These are phyloP conservation scores for Hemicrepidius hirtus DNA, from an alignment of 2,888 invertebrate species.

Conservation along the genomic window DNA sequence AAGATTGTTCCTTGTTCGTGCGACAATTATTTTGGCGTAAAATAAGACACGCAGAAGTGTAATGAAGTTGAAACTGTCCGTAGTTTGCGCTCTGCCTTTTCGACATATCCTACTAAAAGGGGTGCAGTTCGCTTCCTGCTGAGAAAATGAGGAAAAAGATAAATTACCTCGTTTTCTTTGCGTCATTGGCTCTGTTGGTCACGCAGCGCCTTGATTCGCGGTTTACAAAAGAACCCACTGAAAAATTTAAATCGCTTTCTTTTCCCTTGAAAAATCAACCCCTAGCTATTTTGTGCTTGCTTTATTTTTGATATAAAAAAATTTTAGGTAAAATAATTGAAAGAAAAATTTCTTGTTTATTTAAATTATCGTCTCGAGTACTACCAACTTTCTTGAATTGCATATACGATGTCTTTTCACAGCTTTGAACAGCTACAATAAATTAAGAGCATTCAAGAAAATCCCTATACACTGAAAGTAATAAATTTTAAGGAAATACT, in stretches of 20 bases:
- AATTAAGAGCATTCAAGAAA: not conserved
- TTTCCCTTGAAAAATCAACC: no score
- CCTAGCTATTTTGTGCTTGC: no score
- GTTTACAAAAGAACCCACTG: constrained; percentile 11
- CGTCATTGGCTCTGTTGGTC: constrained; percentile 37
- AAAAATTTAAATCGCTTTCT: not conserved
- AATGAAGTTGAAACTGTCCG: constrained; percentile 47
- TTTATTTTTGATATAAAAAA: no score
- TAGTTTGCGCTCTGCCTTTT: constrained; percentile 35
- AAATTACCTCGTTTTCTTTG: constrained; percentile 43
- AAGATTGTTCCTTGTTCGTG: not conserved
- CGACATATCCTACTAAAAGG: constrained; percentile 39
- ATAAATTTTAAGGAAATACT: constrained; percentile 12
- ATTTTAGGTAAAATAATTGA: not conserved
- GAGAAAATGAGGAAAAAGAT: constrained; percentile 42
- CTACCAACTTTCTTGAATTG: not conserved
- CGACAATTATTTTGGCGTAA: constrained; percentile 29
- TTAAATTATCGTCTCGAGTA: not conserved
- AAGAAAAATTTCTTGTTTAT: no score
- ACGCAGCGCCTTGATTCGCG: constrained; percentile 37
- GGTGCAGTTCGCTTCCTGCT: constrained; percentile 37
- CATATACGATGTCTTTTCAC: not conserved
- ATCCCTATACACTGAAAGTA: not conserved
- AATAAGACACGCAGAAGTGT: constrained; percentile 40
- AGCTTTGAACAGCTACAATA: constrained; percentile 5